Evolutionary conservation across 1,140 invertebrate species (phyloP).

Genomic region (Bombus fervidus): DNA sequence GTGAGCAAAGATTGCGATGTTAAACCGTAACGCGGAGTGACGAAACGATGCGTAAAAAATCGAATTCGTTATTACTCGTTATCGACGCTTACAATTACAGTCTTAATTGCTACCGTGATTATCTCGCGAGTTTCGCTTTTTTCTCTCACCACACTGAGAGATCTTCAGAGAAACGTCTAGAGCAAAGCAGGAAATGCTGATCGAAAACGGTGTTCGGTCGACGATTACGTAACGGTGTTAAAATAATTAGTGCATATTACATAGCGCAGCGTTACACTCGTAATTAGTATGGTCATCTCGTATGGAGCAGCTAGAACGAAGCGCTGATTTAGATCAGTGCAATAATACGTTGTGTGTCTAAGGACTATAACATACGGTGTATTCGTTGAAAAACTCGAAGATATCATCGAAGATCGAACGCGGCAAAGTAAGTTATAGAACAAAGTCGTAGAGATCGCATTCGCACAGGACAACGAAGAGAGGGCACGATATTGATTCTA

Average conservation of each 20-base stretch:
- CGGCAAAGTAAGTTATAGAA: background rate
- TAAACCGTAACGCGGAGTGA: background rate
- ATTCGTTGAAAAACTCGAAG: background rate
- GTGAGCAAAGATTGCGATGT: background rate
- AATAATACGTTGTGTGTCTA: background rate
- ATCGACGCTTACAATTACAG: background rate
- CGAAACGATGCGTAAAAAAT: background rate
- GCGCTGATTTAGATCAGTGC: conserved; percentile 13
- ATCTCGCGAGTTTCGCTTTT: conserved; percentile 27
- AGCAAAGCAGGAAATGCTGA: conserved; percentile 37
- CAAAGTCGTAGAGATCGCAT: background rate
- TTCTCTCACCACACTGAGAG: background rate
- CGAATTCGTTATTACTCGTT: background rate
- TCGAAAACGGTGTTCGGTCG: conserved; percentile 52
- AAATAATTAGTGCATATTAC: conserved; percentile 70
- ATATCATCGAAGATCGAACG: background rate
- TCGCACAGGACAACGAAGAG: background rate
- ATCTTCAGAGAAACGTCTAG: background rate
- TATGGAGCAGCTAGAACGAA: conserved; percentile 30
- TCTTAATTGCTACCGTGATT: conserved; percentile 6
- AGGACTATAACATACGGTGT: background rate
- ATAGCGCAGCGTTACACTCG: conserved; percentile 41
- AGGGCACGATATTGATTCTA: conserved; percentile 45
- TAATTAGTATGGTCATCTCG: conserved; percentile 55
- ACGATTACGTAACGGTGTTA: conserved; percentile 69